phyloP scores from a whole-genome alignment of 92 coral and sea anemone species.

The Phymanthus crucifer region DNA sequence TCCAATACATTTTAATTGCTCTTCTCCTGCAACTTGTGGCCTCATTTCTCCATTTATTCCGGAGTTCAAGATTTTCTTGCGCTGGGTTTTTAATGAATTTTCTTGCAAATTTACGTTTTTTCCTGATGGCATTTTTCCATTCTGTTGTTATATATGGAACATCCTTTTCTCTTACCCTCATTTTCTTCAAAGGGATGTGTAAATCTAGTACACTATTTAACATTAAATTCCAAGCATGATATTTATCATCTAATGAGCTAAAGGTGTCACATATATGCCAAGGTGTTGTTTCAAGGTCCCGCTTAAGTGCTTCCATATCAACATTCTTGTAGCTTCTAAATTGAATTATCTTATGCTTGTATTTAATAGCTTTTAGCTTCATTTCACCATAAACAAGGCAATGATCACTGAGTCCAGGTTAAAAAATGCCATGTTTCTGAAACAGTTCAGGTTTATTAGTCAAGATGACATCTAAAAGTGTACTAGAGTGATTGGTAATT shows the following conservation, averaged over 20 bases:
- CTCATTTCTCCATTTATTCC: too few relatives aligned
- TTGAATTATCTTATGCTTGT: constrained; percentile 16
- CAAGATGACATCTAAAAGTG: constrained; percentile 47
- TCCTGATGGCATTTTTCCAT: constrained; percentile 48
- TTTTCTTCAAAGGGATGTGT: constrained; percentile 37
- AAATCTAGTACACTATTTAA: constrained; percentile 32
- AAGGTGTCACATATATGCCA: constrained; percentile 47
- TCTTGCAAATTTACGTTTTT: constrained; percentile 27
- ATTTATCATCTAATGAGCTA: constrained; percentile 36
- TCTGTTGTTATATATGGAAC: constrained; percentile 49
- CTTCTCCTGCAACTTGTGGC: too few relatives aligned
- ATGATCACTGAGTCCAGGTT: constrained; percentile 42
- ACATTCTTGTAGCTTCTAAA: constrained; percentile 9
- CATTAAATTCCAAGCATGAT: constrained; percentile 28
- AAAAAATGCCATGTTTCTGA: constrained; percentile 4
- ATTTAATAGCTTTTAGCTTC: constrained; percentile 6
- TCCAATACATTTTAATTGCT: constrained; percentile 45
- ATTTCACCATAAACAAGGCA: constrained; percentile 16
- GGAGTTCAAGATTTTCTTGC: constrained; percentile 18
- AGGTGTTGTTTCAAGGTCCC: constrained; percentile 13
- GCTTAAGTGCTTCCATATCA: too few relatives aligned
- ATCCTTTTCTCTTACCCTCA: constrained; percentile 42
- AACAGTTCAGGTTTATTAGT: constrained; percentile 45
- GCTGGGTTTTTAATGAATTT: constrained; percentile 34
- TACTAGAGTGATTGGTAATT: constrained; percentile 32